A percentile compares a stretch with the other conserved stretches of the same genome.
Evolutionary conservation across 2,113 vertebrate species (phyloP).

Genomic region (Polypterus senegalus): DNA sequence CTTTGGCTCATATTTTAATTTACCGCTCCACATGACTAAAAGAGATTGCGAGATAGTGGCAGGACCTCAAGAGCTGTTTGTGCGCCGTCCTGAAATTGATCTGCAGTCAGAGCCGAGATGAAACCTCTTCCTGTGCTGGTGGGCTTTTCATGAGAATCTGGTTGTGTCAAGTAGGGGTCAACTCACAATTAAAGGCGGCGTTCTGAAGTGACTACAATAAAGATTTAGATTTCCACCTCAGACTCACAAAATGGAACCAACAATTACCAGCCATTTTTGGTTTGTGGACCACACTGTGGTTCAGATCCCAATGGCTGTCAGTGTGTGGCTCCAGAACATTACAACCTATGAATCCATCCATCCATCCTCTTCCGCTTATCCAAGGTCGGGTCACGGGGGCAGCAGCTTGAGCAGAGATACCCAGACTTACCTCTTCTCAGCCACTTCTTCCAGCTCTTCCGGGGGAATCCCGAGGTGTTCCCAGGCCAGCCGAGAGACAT

Average conservation of each 20-base stretch:
- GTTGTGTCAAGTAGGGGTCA: neutral
- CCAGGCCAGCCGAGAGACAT: too few species aligned
- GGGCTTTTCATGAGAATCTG: neutral
- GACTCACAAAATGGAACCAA: neutral
- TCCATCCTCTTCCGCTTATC: too few species aligned
- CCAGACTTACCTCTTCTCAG: too few species aligned
- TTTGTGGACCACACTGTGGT: neutral
- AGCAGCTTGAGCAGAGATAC: too few species aligned
- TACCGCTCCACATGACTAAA: conserved; percentile 31
- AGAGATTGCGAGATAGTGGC: conserved; percentile 22
- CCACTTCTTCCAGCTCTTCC: too few species aligned
- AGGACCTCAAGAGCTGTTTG: neutral
- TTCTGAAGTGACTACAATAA: neutral
- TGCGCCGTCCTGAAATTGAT: neutral
- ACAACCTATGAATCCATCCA: neutral
- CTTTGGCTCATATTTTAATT: conserved; percentile 25
- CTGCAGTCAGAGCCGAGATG: conserved; percentile 1
- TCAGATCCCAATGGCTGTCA: neutral
- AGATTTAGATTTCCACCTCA: neutral
- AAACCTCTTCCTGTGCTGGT: conserved; percentile 10
- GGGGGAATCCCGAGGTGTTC: too few species aligned
- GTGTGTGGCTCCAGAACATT: neutral
- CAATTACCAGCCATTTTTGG: neutral
- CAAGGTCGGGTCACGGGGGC: too few species aligned
- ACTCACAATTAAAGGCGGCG: neutral